Evolutionary conservation across 2,797 vertebrate species (phyloP).

Genomic region (Propithecus perrieri): DNA sequence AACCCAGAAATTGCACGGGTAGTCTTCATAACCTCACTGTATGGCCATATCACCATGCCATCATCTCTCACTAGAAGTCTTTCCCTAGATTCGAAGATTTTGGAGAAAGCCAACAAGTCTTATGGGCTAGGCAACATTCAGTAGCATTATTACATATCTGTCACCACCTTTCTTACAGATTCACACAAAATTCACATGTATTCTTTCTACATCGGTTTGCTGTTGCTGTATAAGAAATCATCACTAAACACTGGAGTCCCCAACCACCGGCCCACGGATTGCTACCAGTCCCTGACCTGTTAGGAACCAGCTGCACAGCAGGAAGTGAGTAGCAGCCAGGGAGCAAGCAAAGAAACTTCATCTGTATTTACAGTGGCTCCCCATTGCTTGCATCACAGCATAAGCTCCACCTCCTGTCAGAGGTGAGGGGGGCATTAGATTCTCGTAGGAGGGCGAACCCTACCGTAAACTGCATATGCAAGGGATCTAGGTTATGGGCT

Average conservation of each 20-base stretch:
- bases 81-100: neutral
- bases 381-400: too few relatives aligned
- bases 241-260: neutral
- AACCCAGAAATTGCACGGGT: neutral
- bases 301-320: too few relatives aligned
- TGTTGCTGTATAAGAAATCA: neutral
- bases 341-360: too few relatives aligned
- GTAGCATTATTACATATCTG: neutral
- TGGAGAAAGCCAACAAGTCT: neutral
- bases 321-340: too few relatives aligned
- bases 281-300: too few relatives aligned
- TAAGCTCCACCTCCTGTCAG: too few relatives aligned
- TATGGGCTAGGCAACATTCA: neutral
- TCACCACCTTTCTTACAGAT: neutral
- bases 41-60: neutral
- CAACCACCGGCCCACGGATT: accelerated
- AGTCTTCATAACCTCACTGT: neutral
- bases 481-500: too few relatives aligned
- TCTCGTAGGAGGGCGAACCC: too few relatives aligned
- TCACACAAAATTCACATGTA: neutral
- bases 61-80: neutral
- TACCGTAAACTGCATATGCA: accelerated
- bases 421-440: too few relatives aligned
- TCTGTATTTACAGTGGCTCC: too few relatives aligned
- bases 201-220: neutral